Percentiles rank a stretch among this genome's conserved stretches.
Conservation (phyloP, 2,797 vertebrate species). For the Ciconia nigra region DNA sequence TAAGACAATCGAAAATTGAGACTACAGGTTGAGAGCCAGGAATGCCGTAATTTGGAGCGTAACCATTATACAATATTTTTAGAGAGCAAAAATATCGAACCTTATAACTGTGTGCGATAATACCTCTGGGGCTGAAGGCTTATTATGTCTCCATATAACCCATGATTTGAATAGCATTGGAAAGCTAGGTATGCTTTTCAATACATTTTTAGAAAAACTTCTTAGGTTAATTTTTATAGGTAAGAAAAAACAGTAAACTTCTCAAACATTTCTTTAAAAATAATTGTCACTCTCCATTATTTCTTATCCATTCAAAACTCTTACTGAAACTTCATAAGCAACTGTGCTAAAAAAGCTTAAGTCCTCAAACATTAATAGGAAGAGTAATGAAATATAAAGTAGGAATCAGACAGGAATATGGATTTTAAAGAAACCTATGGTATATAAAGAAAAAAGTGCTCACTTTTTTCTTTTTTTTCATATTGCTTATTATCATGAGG, state of each 20-base stretch:
- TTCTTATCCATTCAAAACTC: neutral
- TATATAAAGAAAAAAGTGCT: neutral
- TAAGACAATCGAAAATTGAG: neutral
- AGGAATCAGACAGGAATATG: neutral
- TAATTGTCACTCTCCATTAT: neutral
- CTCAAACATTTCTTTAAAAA: neutral
- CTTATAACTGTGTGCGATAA: neutral
- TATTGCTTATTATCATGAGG: neutral
- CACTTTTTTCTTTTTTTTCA: fast-evolving
- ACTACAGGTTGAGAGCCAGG: neutral
- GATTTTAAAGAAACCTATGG: neutral
- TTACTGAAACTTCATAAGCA: neutral
- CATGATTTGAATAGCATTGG: neutral
- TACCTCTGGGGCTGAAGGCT: neutral
- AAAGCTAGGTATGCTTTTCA: neutral
- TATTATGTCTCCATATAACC: neutral
- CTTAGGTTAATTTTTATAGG: neutral
- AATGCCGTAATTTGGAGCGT: neutral
- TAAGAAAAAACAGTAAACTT: neutral
- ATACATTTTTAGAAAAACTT: neutral
- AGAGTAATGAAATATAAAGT: neutral
- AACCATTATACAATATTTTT: neutral
- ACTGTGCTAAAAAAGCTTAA: neutral
- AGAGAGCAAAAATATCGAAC: neutral
- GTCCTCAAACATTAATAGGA: neutral